Base-by-base conservation (phyloP, 2,113 vertebrate species). In the Stegostoma tigrinum region DNA sequence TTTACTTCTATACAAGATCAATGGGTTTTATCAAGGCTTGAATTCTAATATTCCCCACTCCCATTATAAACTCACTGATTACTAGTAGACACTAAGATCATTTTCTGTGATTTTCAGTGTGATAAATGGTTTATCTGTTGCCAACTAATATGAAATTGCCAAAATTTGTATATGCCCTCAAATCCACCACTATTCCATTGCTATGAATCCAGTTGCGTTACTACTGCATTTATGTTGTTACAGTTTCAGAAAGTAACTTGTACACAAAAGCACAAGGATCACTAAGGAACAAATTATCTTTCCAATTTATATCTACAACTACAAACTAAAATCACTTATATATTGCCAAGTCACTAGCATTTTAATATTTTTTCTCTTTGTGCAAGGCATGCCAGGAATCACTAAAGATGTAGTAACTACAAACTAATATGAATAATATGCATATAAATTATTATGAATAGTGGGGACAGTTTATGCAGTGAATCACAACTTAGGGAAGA, bases 91-190 rank as follows among this genome's bases (percentile, higher is more conserved):
- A 45, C 67, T 52, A 70, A 52, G 94, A 42, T 45, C n/a, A 45
- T 27, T 94, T 89, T 94, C 91, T 75, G 68, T 67, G 21, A 95
- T 34, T 72, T 95, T 70, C 94, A 95, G 6, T 30, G 48, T 95
- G 67, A 72, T 48, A 72, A 95, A 95, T 52, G 45, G 30, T 38
- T 8, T 70, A 68, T 7, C 10, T 68, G 67, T 21, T 68, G 67
- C 17, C 21, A 94, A 95, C 68, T 95, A 70, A 42, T 34, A 23
- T 70, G 68, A 30, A 95, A 72, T 42, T 95, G 48, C 66, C 21
- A 70, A 48, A 45, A 34, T 38, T 42, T 94, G 66, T 7, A 94
- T 42, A 70, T 94, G 70, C 52, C 15, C 68, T 95, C 45, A 34
- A 24, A 48, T 34, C 42, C 68, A 75, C 67, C 45, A 72, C 52